Base-by-base conservation (phyloP, 2,113 vertebrate genomes). In the Ceratotherium simum region DNA sequence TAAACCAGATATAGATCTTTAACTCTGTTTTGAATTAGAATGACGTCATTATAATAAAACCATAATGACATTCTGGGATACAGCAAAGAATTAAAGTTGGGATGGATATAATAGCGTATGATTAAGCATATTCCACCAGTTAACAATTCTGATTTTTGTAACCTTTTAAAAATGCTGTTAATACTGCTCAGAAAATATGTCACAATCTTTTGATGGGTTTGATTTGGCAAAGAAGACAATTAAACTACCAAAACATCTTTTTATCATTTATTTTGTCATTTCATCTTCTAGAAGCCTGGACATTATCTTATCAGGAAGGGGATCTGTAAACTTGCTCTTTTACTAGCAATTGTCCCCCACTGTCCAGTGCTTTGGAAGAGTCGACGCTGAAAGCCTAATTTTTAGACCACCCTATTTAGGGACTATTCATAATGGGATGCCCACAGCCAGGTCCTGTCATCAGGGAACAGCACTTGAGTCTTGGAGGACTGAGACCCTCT, bases 111-210 rank as follows among this genome's bases (percentile, higher is more conserved):
- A 78, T 27, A 70, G 25, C 78, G 46, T 29, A 72, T 56, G 87
- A 86, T 46, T 29, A 81, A 21, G 70, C 33, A 39, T 48, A 54
- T 73, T 85, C 48, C 3, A 54, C n/a, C 17, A 78, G 73, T 14
- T 96, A 78, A 42, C 58, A 48, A 79, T 93, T 93, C 79, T 78
- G 73, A 65, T 46, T 65, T 79, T 86, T 96, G 62, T 82, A 67
- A 79, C 31, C 58, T 96, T 93, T 80, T 73, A 56, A 88, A 95
- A 80, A 75, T 72, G 85, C 72, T 84, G n/a, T 84, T 85, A 75
- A 85, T 91, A 60, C 62, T n/a, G 62, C 72, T 85, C 18, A 33
- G 82, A 87, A 97, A 97, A 92, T 81, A 67, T 51, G 78, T 86
- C 90, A 93, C 23, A 72, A 58, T 91, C 65, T 84, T 36, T 29